phyloP scores from a whole-genome alignment of 2,888 invertebrate genomes.

The Leptarthrus brevirostris region DNA sequence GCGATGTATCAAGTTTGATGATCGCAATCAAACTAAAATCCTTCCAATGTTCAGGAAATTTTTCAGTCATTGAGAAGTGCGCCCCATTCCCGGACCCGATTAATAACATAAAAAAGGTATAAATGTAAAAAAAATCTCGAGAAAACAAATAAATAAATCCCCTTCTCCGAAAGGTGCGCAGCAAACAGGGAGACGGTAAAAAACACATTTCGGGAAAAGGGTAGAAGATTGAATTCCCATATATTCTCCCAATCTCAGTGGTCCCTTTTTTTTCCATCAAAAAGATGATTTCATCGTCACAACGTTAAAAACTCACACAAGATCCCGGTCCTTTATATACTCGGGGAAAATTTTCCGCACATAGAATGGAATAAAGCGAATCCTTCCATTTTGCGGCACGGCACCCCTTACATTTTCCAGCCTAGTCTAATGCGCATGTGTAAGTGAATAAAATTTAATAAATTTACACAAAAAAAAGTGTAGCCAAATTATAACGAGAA shows the following conservation, averaged over 20 bases:
- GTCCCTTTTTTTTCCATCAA: slow-evolving; percentile 1
- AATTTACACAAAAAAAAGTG: too few relatives aligned
- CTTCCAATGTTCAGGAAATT: neutral
- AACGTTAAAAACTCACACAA: too few relatives aligned
- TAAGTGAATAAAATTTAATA: too few relatives aligned
- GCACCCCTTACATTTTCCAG: too few relatives aligned
- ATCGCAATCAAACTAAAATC: slow-evolving; percentile 47
- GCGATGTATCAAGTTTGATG: slow-evolving; percentile 45
- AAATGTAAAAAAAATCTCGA: neutral
- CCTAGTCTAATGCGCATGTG: too few relatives aligned
- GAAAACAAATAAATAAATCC: slow-evolving; percentile 5
- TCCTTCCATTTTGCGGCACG: too few relatives aligned
- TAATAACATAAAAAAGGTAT: neutral
- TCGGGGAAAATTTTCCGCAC: too few relatives aligned
- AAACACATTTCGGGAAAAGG: neutral
- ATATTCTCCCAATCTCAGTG: neutral
- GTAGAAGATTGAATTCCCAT: neutral
- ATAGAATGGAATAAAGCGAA: too few relatives aligned
- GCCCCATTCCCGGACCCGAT: too few relatives aligned
- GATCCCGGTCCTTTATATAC: too few relatives aligned
- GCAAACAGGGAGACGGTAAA: neutral
- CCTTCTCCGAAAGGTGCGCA: neutral
- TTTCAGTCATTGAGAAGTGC: too few relatives aligned
- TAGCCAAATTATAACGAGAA: too few relatives aligned
- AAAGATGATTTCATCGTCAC: neutral